Conservation (phyloP, 2,888 invertebrate species). For the Sylvicola fuscatus region DNA sequence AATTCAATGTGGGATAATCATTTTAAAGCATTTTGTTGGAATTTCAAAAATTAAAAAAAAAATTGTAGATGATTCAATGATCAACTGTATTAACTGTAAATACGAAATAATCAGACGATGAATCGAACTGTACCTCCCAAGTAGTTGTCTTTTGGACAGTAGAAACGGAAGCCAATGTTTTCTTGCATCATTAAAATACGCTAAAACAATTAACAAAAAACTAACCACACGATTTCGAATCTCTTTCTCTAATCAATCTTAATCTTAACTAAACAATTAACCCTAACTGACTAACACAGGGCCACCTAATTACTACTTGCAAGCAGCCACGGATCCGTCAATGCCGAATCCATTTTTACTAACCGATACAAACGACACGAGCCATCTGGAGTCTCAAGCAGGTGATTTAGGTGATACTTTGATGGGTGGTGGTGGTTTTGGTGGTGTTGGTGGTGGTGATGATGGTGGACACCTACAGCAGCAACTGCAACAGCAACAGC, state of each 20-base stretch:
- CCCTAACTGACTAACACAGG: conserved; percentile 1
- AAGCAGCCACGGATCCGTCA: conserved; percentile 12
- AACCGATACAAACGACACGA: conserved; percentile 10
- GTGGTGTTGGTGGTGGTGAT: conserved; percentile 4
- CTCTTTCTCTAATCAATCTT: too few species aligned
- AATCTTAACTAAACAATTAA: too few species aligned
- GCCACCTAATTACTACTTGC: conserved; percentile 6
- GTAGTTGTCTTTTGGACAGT: too few species aligned
- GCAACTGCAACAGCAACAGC: neutral
- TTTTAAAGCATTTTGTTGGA: conserved; percentile 5
- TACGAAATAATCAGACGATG: too few species aligned
- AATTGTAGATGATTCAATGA: too few species aligned
- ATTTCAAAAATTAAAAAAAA: too few species aligned
- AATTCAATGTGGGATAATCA: conserved; percentile 4
- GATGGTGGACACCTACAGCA: conserved; percentile 1
- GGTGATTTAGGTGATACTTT: conserved; percentile 5
- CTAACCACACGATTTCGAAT: too few species aligned
- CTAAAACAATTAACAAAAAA: too few species aligned
- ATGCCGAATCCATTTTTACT: conserved; percentile 24
- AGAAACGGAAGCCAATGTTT: too few species aligned
- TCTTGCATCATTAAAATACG: too few species aligned
- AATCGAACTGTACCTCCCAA: too few species aligned
- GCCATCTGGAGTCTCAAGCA: neutral
- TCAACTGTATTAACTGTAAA: too few species aligned
- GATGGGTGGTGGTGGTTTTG: conserved; percentile 4